Conservation (phyloP, 2,888 invertebrate species). For the Acleris holmiana region DNA sequence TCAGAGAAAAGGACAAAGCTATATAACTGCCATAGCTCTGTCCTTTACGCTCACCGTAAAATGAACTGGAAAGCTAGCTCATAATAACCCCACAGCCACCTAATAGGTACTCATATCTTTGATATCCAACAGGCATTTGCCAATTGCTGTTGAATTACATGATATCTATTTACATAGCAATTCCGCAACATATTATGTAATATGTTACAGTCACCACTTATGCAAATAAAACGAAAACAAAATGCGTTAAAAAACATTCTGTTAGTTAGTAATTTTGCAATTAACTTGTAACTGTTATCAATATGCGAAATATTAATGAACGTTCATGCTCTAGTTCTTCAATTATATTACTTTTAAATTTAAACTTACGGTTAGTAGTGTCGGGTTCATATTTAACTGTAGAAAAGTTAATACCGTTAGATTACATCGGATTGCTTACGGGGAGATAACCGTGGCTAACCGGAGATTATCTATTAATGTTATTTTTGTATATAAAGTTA, state of each 20-base stretch:
- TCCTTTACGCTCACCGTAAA: too few relatives aligned
- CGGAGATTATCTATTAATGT: background rate
- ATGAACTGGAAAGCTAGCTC: too few relatives aligned
- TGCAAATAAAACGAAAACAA: background rate
- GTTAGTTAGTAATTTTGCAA: slow-evolving; percentile 2
- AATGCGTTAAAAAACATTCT: slow-evolving; percentile 2
- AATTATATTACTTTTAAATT: slow-evolving; percentile 52
- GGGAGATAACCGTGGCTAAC: background rate
- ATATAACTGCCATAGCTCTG: too few relatives aligned
- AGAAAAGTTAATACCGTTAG: slow-evolving; percentile 14
- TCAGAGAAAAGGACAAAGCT: too few relatives aligned
- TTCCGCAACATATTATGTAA: background rate
- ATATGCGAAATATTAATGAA: slow-evolving; percentile 47
- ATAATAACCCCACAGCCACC: too few relatives aligned
- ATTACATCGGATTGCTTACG: slow-evolving; percentile 7
- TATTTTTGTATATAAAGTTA: background rate
- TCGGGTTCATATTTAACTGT: slow-evolving; percentile 12
- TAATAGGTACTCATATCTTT: too few relatives aligned
- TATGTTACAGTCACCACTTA: background rate
- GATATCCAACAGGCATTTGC: too few relatives aligned
- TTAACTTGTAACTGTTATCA: slow-evolving; percentile 8
- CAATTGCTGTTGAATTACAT: background rate
- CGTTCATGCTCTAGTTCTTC: slow-evolving; percentile 63
- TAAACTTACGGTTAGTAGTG: background rate
- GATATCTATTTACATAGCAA: background rate